Conservation (phyloP, 2,113 vertebrate species). For the Xenus cinereus region DNA sequence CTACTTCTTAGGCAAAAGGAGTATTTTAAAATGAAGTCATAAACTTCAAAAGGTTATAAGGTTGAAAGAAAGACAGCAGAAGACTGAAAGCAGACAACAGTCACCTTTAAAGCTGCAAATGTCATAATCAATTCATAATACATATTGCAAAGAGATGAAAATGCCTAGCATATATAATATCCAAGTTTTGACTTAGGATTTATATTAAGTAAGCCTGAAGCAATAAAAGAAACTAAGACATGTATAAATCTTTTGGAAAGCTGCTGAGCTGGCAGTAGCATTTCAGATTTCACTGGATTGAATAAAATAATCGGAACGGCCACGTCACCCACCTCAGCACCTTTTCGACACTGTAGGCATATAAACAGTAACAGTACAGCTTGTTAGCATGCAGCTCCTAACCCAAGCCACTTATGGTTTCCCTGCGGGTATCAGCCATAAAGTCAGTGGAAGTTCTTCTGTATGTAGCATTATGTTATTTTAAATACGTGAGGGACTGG, state of each 20-base stretch:
- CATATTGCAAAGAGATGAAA: neutral
- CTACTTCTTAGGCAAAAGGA: neutral
- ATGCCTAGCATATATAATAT: neutral
- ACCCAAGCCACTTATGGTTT: neutral
- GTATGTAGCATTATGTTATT: neutral
- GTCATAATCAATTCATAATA: neutral
- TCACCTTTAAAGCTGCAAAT: neutral
- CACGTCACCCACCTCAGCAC: accelerated
- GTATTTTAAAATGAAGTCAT: neutral
- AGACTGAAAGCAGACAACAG: neutral
- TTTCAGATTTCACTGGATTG: neutral
- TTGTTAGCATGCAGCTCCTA: neutral
- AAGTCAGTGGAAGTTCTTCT: neutral
- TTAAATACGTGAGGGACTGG: neutral
- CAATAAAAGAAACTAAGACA: neutral
- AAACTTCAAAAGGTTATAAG: neutral
- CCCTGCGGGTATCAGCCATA: neutral
- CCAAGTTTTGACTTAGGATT: neutral
- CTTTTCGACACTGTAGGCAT: neutral
- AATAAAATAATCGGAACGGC: neutral
- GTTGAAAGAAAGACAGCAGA: neutral
- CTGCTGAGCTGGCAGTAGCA: neutral
- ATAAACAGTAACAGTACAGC: neutral
- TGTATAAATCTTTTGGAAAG: neutral
- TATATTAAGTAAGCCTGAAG: neutral